phyloP scores from a whole-genome alignment of 2,797 vertebrate genomes.

The Fistularia commersonii region DNA sequence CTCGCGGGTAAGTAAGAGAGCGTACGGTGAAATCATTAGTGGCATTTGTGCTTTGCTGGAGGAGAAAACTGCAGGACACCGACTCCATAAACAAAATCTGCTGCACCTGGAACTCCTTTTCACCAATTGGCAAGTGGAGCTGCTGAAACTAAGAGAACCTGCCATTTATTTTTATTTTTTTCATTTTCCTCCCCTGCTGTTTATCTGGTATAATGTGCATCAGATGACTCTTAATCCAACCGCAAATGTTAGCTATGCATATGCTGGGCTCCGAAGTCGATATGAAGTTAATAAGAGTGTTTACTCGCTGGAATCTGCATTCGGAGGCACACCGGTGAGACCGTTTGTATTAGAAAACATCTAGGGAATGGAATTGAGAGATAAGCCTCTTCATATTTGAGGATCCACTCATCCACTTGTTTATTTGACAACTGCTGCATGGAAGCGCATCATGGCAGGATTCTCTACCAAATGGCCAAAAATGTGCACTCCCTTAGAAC shows the following conservation, averaged over 20 bases:
- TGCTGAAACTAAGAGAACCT: constrained; percentile 6
- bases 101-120: background rate
- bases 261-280: constrained; percentile 28
- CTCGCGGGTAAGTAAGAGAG: too few relatives aligned
- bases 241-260: constrained; percentile 30
- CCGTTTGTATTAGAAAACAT: constrained; percentile 47
- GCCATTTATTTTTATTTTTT: background rate
- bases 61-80: background rate
- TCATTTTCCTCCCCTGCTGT: constrained; percentile 1
- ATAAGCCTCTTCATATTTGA: constrained; percentile 62
- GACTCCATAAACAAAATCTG: constrained; percentile 2
- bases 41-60: background rate
- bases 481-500: too few relatives aligned
- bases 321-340: constrained; percentile 28
- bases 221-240: constrained; percentile 39
- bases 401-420: constrained; percentile 48
- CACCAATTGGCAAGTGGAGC: background rate
- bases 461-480: constrained; percentile 44
- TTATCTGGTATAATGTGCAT: constrained; percentile 25
- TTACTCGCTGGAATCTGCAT: constrained; percentile 41
- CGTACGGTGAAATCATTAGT: too few relatives aligned
- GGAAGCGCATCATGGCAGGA: constrained; percentile 32
- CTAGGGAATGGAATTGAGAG: constrained; percentile 40
- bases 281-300: constrained; percentile 35
- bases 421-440: constrained; percentile 54